Evolutionary conservation across 1,140 invertebrate genomes (phyloP).

Genomic region (Trichonephila clavata): DNA sequence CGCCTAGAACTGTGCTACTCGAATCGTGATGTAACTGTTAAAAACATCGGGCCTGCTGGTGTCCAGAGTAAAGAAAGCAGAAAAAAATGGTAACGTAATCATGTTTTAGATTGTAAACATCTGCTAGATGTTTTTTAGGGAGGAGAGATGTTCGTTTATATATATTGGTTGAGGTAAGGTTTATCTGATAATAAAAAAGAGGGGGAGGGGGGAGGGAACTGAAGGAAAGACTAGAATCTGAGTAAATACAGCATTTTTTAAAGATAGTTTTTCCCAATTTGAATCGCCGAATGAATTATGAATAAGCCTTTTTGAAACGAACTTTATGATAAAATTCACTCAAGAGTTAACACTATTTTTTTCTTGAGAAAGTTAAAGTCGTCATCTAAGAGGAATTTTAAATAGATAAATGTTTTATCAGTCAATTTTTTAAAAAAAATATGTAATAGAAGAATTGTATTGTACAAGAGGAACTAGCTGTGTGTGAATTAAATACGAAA

Average conservation of each 20-base stretch:
- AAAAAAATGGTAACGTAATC: background rate
- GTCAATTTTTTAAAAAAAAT: no score
- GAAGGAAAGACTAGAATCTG: no score
- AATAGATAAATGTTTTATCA: background rate
- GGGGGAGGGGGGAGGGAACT: no score
- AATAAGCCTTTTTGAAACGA: background rate
- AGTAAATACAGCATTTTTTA: no score
- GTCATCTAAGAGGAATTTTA: background rate
- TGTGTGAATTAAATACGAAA: no score
- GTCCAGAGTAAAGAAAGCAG: background rate
- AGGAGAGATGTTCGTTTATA: background rate
- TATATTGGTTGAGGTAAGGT: background rate
- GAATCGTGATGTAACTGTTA: constrained; percentile 16
- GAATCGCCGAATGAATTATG: background rate
- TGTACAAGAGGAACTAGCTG: no score
- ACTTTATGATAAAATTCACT: background rate
- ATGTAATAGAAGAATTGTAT: no score
- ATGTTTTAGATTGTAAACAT: background rate
- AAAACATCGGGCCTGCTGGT: background rate
- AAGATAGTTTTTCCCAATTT: no score
- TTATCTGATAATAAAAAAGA: background rate
- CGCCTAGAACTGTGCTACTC: background rate
- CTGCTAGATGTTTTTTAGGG: background rate
- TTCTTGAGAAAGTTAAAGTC: background rate
- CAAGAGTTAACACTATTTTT: background rate